Conservation (phyloP, 2,113 vertebrate genomes). For the Emydocephalus ijimae region DNA sequence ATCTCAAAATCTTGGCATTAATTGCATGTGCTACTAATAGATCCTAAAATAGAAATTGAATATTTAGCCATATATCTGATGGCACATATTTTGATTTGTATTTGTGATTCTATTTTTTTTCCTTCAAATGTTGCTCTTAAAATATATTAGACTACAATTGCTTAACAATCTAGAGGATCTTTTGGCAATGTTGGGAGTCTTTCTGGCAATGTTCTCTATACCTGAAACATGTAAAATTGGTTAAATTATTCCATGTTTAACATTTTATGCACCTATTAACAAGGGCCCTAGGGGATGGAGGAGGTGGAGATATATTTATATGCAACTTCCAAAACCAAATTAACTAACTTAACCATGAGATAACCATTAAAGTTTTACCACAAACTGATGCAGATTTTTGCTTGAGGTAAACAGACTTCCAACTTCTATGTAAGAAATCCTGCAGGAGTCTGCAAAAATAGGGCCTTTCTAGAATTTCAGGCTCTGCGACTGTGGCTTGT, state of each 20-base stretch:
- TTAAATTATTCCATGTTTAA: background rate
- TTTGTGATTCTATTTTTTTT: background rate
- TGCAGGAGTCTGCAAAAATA: background rate
- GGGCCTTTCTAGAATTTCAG: background rate
- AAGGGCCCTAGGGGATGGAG: background rate
- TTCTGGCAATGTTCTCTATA: background rate
- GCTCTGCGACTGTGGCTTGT: background rate
- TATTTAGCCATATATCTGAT: background rate
- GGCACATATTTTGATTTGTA: background rate
- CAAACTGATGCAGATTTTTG: background rate
- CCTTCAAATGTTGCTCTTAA: background rate
- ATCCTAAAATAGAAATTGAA: background rate
- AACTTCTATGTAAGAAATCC: background rate
- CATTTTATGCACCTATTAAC: background rate
- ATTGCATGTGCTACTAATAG: background rate
- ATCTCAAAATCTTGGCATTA: background rate
- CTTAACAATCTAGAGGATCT: background rate
- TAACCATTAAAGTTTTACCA: background rate
- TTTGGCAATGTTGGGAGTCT: background rate
- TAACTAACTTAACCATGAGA: background rate
- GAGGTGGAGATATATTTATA: background rate
- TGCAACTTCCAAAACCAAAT: background rate
- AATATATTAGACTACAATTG: background rate
- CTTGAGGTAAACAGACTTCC: background rate
- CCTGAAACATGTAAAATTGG: background rate